These are phyloP conservation scores for Holothuria scabra DNA, from an alignment of 53 echinoderm and acorn worm species.

Conservation along the genomic window DNA sequence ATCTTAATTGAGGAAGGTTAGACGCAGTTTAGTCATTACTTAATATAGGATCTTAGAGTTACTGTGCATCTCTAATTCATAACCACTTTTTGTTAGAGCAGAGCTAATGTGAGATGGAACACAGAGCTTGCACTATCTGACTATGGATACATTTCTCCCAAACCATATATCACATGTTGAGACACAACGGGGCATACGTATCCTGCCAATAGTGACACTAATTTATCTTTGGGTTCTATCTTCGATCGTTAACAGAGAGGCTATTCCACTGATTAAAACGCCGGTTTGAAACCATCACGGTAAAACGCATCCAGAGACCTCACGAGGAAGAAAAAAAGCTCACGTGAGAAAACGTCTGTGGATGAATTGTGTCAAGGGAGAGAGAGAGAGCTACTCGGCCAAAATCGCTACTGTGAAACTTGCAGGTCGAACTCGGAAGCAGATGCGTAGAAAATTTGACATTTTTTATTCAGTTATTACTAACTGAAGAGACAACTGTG, in stretches of 20 bases:
- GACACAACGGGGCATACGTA: constrained; percentile 14
- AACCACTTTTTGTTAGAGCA: neutral
- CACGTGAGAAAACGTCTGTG: constrained; percentile 24
- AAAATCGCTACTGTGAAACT: neutral
- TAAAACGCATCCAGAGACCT: constrained; percentile 24
- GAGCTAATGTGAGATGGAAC: constrained; percentile 2
- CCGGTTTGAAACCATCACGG: constrained; percentile 43
- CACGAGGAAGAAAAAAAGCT: neutral
- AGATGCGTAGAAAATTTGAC: constrained; percentile 25
- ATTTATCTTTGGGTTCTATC: constrained; percentile 18
- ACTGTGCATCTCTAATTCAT: neutral
- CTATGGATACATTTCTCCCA: constrained; percentile 30
- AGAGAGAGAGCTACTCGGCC: too few species aligned
- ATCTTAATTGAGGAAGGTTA: too few species aligned
- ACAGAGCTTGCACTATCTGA: constrained; percentile 5
- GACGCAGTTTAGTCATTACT: too few species aligned
- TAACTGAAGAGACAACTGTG: neutral
- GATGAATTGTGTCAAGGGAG: neutral
- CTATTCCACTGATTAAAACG: constrained; percentile 42
- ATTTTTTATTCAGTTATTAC: constrained; percentile 33
- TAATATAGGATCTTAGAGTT: neutral
- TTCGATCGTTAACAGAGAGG: constrained; percentile 45
- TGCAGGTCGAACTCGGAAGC: neutral
- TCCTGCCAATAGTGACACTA: constrained; percentile 36
- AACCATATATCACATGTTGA: constrained; percentile 32